Conservation (phyloP, 92 coral and sea anemone species). For the Scolanthus callimorphus region DNA sequence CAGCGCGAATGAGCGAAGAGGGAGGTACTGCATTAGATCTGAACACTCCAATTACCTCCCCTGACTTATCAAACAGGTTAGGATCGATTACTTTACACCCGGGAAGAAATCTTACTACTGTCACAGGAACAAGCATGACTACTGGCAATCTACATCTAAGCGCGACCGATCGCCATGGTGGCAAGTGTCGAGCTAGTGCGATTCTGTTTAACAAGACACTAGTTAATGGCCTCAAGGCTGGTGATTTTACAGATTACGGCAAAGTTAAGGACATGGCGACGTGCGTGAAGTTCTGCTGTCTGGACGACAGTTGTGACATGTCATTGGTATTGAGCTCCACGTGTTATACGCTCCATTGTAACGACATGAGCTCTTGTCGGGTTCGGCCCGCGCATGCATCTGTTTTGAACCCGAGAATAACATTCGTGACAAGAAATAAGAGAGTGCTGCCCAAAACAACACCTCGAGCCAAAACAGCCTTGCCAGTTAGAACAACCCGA, state of each 20-base stretch:
- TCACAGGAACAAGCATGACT: no score
- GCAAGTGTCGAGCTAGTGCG: slow-evolving; percentile 36
- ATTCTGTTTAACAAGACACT: slow-evolving; percentile 68
- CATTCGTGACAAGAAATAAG: slow-evolving; percentile 48
- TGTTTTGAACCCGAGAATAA: slow-evolving; percentile 45
- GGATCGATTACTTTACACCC: no score
- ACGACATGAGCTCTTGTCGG: slow-evolving; percentile 33
- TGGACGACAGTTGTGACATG: slow-evolving; percentile 59
- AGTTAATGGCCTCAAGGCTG: slow-evolving; percentile 72
- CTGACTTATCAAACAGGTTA: no score
- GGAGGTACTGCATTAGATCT: slow-evolving; percentile 20
- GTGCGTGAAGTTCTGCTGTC: slow-evolving; percentile 70
- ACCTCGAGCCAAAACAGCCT: not conserved
- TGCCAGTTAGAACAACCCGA: not conserved
- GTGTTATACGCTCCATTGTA: slow-evolving; percentile 75
- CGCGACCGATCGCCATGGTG: no score
- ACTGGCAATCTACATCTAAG: no score
- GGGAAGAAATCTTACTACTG: no score
- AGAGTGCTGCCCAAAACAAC: not conserved
- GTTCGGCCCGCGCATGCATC: slow-evolving; percentile 63
- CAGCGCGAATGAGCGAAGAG: slow-evolving; percentile 18
- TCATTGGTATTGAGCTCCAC: slow-evolving; percentile 56
- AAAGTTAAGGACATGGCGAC: slow-evolving; percentile 53
- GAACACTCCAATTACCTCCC: slow-evolving; percentile 4
- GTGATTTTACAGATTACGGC: slow-evolving; percentile 89